Base-by-base conservation (phyloP, 1,140 invertebrate genomes). In the Frieseomelitta varia region DNA sequence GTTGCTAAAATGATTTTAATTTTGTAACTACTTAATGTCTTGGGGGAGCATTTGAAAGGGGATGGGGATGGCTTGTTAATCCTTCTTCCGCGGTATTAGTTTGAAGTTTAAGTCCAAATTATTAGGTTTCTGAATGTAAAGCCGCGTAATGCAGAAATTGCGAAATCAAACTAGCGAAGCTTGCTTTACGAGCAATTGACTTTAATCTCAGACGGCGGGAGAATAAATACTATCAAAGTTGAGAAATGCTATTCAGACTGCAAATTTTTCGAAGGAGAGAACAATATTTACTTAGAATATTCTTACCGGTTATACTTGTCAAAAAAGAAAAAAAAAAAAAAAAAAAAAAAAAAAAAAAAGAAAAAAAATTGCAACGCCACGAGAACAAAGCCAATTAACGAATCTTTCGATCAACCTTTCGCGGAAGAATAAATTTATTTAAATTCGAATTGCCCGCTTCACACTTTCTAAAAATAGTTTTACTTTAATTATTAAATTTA, bases 31-130 rank as follows among this genome's bases (percentile, higher is more conserved):
- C 34, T 39, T 39, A 61, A 61, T 17, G n/a, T 61, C 30, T 76
- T 30, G 12, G 27, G 21, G 15, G 15, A 67, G 11, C 27, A 55
- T 53, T 78, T 53, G n/a, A 53, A 67, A 53, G 27, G 2, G 76
- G 11, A 30, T 8, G 8, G 39, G 39, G 39, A 8, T 47, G 39
- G 53, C 47, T 78, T 78, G 27, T 21, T 78, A 78, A 78, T 78
- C 63, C 63, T 34, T 68, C 76, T 53, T 78, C 14, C 4, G 27
- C 14, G 63, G 63, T 67, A 78, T 78, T 34, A 78, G 61, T 34
- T 39, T 55, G 27, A 63, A 78, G 61, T 65, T 53, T 78, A 78
- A 78, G 21, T n/a, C 76, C 63, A 27, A 67, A 67, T 78, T 34
- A 78, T 78, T 67, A 78, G 47, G 47, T 78, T 34, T 67, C 63